Conservation (phyloP, 1,140 invertebrate genomes). For the Prorops nasuta region DNA sequence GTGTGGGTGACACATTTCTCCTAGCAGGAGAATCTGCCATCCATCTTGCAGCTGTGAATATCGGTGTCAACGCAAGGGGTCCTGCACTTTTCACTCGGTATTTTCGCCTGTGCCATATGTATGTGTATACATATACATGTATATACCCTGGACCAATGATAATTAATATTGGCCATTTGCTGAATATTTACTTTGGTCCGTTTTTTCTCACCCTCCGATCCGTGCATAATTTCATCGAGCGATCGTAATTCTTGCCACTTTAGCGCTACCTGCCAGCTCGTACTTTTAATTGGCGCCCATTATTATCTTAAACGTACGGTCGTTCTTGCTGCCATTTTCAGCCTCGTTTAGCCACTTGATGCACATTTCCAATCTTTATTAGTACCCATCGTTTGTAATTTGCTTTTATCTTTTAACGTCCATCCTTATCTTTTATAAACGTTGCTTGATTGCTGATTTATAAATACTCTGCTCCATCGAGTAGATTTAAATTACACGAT, state of each 20-base stretch:
- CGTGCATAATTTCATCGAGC: constrained; percentile 20
- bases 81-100: constrained; percentile 35
- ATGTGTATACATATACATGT: constrained; percentile 10
- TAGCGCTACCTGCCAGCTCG: constrained; percentile 11
- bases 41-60: constrained; percentile 29
- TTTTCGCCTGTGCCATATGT: constrained; percentile 32
- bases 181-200: constrained; percentile 27
- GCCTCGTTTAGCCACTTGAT: background rate
- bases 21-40: constrained; percentile 11
- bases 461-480: background rate
- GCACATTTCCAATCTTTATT: too few species aligned
- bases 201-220: constrained; percentile 18
- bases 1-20: too few species aligned
- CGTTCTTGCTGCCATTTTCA: background rate
- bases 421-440: background rate
- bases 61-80: constrained; percentile 26
- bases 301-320: constrained; percentile 8
- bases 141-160: too few species aligned
- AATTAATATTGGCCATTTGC: constrained; percentile 34
- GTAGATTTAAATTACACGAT: background rate
- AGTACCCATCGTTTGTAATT: too few species aligned
- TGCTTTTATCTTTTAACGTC: background rate
- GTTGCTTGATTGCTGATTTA: background rate
- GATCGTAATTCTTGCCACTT: constrained; percentile 19
- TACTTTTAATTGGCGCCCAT: constrained; percentile 25